These are phyloP conservation scores for Brassicogethes aeneus DNA, from an alignment of 2,888 invertebrate species.

Conservation along the genomic window DNA sequence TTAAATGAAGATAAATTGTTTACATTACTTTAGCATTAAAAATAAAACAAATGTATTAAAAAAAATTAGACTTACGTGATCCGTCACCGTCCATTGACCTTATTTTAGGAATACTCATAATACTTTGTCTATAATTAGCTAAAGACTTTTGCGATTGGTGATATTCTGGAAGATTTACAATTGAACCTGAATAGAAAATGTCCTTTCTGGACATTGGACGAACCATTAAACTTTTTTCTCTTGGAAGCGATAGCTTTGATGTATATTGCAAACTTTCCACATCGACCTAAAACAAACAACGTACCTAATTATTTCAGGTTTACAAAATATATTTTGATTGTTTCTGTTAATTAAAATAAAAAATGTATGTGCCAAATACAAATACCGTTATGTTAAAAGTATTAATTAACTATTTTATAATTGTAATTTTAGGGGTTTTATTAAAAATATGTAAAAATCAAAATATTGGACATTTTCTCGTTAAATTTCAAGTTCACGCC, in stretches of 20 bases:
- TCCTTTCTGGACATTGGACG: slow-evolving; percentile 91
- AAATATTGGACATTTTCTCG: too few species aligned
- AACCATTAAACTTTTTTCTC: slow-evolving; percentile 60
- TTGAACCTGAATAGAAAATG: slow-evolving; percentile 95
- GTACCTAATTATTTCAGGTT: background rate
- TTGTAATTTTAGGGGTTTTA: too few species aligned
- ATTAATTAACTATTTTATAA: too few species aligned
- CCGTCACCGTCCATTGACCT: slow-evolving; percentile 48
- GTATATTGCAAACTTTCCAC: slow-evolving; percentile 60
- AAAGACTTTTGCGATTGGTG: slow-evolving; percentile 88
- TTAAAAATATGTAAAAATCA: too few species aligned
- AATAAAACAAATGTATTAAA: too few species aligned
- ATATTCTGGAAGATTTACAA: slow-evolving; percentile 86
- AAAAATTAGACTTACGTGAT: slow-evolving; percentile 60
- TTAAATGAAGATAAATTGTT: too few species aligned
- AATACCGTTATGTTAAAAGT: too few species aligned
- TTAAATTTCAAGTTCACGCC: too few species aligned
- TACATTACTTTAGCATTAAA: too few species aligned
- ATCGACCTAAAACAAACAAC: slow-evolving; percentile 44
- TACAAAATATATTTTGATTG: background rate
- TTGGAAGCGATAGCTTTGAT: slow-evolving; percentile 51
- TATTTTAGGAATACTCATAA: slow-evolving; percentile 74
- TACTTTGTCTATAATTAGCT: slow-evolving; percentile 83
- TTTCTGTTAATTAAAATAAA: background rate
- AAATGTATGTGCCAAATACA: too few species aligned